A percentile compares a stretch with the other conserved stretches of the same genome.
Evolutionary conservation across 2,888 invertebrate species (phyloP).

Genomic region (Diaphora mendica): DNA sequence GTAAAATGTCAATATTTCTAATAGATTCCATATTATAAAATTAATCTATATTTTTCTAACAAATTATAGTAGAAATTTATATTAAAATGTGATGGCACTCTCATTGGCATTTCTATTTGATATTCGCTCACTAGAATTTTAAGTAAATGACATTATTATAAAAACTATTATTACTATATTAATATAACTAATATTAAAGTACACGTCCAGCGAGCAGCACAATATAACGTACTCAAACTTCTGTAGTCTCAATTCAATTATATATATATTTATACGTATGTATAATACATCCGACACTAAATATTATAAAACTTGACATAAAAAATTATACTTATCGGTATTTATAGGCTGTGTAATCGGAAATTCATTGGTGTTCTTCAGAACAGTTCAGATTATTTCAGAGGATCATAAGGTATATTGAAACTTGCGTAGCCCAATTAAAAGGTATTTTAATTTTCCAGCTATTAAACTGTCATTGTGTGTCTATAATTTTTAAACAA

Average conservation of each 20-base stretch:
- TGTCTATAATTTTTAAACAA: neutral
- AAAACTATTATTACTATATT: neutral
- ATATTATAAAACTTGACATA: neutral
- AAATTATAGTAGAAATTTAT: slow-evolving; percentile 39
- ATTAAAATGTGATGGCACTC: slow-evolving; percentile 47
- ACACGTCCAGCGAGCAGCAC: slow-evolving; percentile 2
- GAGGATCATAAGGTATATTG: neutral
- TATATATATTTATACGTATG: neutral
- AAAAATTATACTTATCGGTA: neutral
- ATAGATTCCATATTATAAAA: slow-evolving; percentile 46
- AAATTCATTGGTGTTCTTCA: neutral
- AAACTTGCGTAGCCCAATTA: neutral
- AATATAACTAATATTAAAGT: slow-evolving; percentile 9
- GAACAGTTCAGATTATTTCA: neutral
- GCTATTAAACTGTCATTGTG: too few species aligned
- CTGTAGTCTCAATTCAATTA: slow-evolving; percentile 5
- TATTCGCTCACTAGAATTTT: neutral
- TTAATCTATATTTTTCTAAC: slow-evolving; percentile 44
- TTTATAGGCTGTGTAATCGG: neutral
- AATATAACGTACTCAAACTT: neutral
- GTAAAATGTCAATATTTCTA: slow-evolving; percentile 43
- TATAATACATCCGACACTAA: slow-evolving; percentile 11
- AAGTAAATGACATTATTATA: neutral
- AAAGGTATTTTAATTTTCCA: too few species aligned
- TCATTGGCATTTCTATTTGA: slow-evolving; percentile 37